These are phyloP conservation scores for Stratiomys singularior DNA, from an alignment of 2,888 invertebrate genomes.

Conservation along the genomic window DNA sequence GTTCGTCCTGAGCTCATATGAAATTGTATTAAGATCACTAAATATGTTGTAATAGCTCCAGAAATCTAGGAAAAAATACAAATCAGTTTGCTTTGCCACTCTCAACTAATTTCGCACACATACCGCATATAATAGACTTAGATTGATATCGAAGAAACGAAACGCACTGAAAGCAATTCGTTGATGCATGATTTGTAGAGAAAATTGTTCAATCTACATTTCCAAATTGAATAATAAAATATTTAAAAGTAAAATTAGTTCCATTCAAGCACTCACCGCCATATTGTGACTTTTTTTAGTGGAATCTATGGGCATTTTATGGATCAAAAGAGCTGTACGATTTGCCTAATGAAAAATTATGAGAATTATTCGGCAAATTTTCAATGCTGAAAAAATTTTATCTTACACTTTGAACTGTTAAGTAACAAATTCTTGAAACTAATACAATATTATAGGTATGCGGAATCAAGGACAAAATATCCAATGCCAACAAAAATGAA, in stretches of 20 bases:
- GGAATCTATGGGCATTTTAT: conserved; percentile 63
- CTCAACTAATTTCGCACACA: conserved; percentile 38
- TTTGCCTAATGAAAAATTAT: conserved; percentile 61
- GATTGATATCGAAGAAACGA: conserved; percentile 67
- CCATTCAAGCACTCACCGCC: conserved; percentile 60
- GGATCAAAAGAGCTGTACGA: conserved; percentile 62
- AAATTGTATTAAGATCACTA: conserved; percentile 66
- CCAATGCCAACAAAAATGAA: conserved; percentile 57
- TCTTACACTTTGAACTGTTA: conserved; percentile 60
- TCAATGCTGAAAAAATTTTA: conserved; percentile 32
- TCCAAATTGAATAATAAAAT: not conserved
- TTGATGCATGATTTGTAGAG: conserved; percentile 66
- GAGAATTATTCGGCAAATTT: not conserved
- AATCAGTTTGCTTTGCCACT: not conserved
- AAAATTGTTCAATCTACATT: conserved; percentile 67
- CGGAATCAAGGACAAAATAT: conserved; percentile 59
- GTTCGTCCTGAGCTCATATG: conserved; percentile 57
- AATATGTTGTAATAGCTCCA: conserved; percentile 65
- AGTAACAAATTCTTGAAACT: conserved; percentile 60
- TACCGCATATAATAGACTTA: conserved; percentile 66
- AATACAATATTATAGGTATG: conserved; percentile 60
- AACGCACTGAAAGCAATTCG: conserved; percentile 65
- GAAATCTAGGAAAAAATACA: conserved; percentile 60
- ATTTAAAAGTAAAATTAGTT: not conserved
- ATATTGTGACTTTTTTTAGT: conserved; percentile 63